Evolutionary conservation across 2,797 vertebrate species (phyloP).

Genomic region (Pangasius krempfi): DNA sequence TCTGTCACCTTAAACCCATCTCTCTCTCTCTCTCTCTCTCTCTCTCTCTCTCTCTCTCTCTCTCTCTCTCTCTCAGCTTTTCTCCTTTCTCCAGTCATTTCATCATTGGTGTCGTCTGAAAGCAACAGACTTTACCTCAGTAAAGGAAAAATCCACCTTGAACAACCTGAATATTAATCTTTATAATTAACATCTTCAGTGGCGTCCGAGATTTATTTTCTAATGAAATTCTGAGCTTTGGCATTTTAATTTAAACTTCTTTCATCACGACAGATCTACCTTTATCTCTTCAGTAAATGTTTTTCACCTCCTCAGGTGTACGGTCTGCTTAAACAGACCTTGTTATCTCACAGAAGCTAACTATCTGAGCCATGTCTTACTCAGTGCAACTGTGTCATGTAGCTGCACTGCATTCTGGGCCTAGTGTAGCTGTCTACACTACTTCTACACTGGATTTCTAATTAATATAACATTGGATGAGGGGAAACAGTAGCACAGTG

Average conservation of each 20-base stretch:
- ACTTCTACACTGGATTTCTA: not conserved
- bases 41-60: not conserved
- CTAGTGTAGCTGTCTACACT: not conserved
- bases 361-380: not conserved
- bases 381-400: not conserved
- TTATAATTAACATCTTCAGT: not conserved
- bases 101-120: not conserved
- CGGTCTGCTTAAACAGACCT: not conserved
- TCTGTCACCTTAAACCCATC: conserved; percentile 29
- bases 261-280: not conserved
- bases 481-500: not conserved
- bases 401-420: not conserved
- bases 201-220: not conserved
- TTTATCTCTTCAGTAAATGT: not conserved
- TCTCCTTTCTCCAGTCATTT: not conserved
- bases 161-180: not conserved
- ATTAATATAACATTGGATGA: not conserved
- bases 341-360: not conserved
- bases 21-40: conserved; percentile 41
- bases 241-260: not conserved
- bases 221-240: too few relatives aligned
- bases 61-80: not conserved
- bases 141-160: not conserved
- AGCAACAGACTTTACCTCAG: not conserved
- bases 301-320: not conserved